Evolutionary conservation across 2,888 invertebrate genomes (phyloP).

Genomic region (Caenorhabditis japonica): DNA sequence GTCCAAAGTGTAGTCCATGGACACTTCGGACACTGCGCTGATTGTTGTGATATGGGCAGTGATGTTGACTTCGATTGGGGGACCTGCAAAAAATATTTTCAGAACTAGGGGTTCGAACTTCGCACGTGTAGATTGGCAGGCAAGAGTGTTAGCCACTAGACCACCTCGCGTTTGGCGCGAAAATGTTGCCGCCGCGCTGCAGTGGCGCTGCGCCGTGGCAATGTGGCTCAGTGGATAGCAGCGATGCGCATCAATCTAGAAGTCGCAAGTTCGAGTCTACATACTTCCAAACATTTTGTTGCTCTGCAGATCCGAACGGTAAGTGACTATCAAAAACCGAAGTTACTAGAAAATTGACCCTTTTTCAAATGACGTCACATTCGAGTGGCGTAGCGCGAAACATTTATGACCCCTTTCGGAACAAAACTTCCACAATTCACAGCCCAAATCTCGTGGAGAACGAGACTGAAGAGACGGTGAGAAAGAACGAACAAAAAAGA

Average conservation of each 20-base stretch:
- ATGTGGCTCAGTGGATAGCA: too few relatives aligned
- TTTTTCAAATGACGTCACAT: constrained; percentile 15
- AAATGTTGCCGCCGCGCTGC: too few relatives aligned
- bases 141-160: too few relatives aligned
- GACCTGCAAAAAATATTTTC: constrained; percentile 72
- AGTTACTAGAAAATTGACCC: neutral
- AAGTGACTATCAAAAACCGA: too few relatives aligned
- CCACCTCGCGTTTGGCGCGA: too few relatives aligned
- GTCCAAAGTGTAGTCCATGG: constrained; percentile 77
- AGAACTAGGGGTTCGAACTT: too few relatives aligned
- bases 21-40: constrained; percentile 76
- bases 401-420: constrained; percentile 28
- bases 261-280: too few relatives aligned
- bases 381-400: constrained; percentile 21
- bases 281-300: too few relatives aligned
- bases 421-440: constrained; percentile 30
- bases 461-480: constrained; percentile 7
- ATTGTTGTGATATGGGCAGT: constrained; percentile 77
- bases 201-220: too few relatives aligned
- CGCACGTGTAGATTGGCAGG: too few relatives aligned
- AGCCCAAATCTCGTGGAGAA: neutral
- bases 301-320: too few relatives aligned
- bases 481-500: constrained; percentile 6
- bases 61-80: constrained; percentile 76
- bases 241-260: too few relatives aligned